Percentiles rank a stretch among this genome's conserved stretches.
Evolutionary conservation across 2,888 invertebrate species (phyloP).

Genomic region (Orchesella flavescens): DNA sequence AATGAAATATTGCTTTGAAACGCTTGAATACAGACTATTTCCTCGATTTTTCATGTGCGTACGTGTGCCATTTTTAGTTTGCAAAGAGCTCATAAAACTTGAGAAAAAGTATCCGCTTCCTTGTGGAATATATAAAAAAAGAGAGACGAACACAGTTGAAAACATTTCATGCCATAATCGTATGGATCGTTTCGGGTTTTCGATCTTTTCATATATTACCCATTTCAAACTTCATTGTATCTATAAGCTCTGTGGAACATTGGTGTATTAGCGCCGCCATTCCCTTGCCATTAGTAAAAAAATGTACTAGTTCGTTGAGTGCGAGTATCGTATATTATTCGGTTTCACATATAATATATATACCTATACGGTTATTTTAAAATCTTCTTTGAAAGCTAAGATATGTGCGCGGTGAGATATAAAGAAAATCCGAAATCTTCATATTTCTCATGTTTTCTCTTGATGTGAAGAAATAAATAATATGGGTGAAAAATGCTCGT

Average conservation of each 20-base stretch:
- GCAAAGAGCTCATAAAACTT: conserved; percentile 5
- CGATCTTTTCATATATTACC: background rate
- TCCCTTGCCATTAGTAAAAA: too few species aligned
- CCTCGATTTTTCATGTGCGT: conserved; percentile 26
- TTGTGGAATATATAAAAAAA: background rate
- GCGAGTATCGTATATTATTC: too few species aligned
- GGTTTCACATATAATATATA: too few species aligned
- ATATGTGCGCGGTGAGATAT: background rate
- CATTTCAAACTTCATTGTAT: background rate
- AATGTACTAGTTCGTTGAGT: too few species aligned
- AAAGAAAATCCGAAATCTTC: conserved; percentile 13
- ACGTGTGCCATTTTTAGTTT: conserved; percentile 37
- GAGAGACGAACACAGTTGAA: conserved; percentile 3
- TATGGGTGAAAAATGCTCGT: background rate
- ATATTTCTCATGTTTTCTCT: conserved; percentile 13
- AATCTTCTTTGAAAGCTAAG: conserved; percentile 11
- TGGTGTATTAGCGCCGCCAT: too few species aligned
- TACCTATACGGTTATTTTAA: background rate
- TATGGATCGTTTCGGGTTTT: conserved; percentile 24
- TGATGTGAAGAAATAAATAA: conserved; percentile 14
- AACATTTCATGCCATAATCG: conserved; percentile 17
- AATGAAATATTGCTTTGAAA: conserved; percentile 35
- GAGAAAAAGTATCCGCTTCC: conserved; percentile 17
- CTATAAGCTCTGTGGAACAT: too few species aligned
- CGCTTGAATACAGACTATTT: conserved; percentile 28